Evolutionary conservation across 2,113 vertebrate genomes (phyloP), one percentile per base, ranked within the genome.

Genomic region (Guaruba guarouba): DNA sequence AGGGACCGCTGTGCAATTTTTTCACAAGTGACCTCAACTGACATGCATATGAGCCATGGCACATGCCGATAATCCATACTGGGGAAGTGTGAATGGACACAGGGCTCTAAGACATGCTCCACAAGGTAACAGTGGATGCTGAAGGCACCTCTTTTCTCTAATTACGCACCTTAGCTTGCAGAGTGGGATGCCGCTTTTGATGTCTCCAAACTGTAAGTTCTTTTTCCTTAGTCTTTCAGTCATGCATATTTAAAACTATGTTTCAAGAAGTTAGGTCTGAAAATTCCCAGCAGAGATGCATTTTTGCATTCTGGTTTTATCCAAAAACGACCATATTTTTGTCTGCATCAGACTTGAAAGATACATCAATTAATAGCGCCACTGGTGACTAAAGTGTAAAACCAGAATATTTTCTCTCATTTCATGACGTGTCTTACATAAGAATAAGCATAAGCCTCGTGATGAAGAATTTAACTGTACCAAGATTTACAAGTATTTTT

Each of bases 191-290:
- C 82, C 1, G 19, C 90, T 90, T 95, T 86, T 89, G 83, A 93
- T 86, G 79, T 88, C 85, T 92, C 41, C 68, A 63, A 35, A 84
- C 37, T 52, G 8, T 18, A 57, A 90, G 59, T 89, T 91, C 89
- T 85, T 90, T 85, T 89, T 78, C 63, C 63, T 80, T 54, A 93
- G 84, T 94, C 17, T 1, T 70, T 93, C 90, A 89, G 55, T 62
- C 92, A 95, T 92, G 79, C 78, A 82, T 95, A 95, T 93, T 94
- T 94, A 96, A 96, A 85, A 37, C 46, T 73, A 33, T 3, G 2
- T 87, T 96, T 92, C 62, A 48, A 87, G 81, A 91, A 95, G 95
- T 90, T 76, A 86, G 92, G 93, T 93, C 90, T 96, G 87, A 70
- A 96, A 95, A 94, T 92, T 93, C 87, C 85, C 93, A 93, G 52